Conservation (phyloP, 1,140 invertebrate species). For the Philotrypesis tridentata region DNA sequence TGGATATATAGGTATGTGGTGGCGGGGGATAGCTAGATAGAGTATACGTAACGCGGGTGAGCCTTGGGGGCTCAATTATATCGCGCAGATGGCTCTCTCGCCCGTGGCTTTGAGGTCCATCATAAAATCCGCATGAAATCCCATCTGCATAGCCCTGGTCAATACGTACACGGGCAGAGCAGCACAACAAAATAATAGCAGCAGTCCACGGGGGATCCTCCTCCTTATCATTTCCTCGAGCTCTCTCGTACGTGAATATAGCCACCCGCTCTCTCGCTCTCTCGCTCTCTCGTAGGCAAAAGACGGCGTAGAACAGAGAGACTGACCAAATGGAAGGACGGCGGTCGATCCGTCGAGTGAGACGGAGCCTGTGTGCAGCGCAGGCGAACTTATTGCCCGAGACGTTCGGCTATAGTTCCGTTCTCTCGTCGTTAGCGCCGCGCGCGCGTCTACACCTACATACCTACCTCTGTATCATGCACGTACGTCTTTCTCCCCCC, state of each 20-base stretch:
- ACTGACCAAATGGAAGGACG: conserved; percentile 33
- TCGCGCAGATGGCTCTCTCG: neutral
- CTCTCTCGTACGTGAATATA: neutral
- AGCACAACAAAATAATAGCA: conserved; percentile 17
- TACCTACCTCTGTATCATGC: no score
- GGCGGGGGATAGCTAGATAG: no score
- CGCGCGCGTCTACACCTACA: no score
- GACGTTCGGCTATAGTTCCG: conserved; percentile 49
- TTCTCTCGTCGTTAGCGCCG: conserved; percentile 54
- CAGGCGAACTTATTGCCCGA: conserved; percentile 57
- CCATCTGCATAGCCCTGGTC: neutral
- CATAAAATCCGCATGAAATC: conserved; percentile 35
- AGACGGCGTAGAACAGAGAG: neutral
- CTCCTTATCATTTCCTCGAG: conserved; percentile 2
- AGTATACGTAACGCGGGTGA: no score
- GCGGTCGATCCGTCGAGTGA: neutral
- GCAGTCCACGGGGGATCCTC: neutral
- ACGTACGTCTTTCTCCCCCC: no score
- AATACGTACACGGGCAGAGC: neutral
- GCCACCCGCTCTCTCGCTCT: neutral
- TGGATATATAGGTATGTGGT: neutral
- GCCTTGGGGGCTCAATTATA: neutral
- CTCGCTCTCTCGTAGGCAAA: neutral
- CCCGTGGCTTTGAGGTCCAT: neutral
- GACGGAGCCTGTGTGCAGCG: no score